A percentile compares a stretch with the other conserved stretches of the same genome.
These are phyloP conservation scores for Prionailurus viverrinus DNA, from an alignment of 2,113 vertebrate genomes.

Conservation along the genomic window DNA sequence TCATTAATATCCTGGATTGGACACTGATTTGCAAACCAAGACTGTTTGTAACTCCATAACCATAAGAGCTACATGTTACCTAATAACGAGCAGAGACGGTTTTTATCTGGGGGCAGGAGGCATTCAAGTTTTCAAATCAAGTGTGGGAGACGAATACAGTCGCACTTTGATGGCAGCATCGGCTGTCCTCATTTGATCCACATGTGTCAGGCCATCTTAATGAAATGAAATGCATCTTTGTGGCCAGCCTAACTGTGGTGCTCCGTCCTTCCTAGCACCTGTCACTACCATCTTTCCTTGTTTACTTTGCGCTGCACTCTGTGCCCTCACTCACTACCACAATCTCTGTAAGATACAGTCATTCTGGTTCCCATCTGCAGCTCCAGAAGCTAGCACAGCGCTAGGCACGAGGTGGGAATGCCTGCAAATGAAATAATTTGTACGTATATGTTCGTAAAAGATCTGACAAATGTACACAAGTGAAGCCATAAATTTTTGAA, in stretches of 20 bases:
- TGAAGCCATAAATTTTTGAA: neutral
- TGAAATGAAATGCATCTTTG: neutral
- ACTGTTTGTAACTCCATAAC: neutral
- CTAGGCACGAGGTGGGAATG: neutral
- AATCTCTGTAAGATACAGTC: neutral
- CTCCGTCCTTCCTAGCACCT: too few relatives aligned
- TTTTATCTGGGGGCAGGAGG: neutral
- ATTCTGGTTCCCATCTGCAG: neutral
- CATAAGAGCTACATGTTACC: neutral
- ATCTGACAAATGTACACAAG: neutral
- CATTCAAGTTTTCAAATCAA: neutral
- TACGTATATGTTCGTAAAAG: constrained; percentile 5
- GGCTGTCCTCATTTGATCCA: constrained; percentile 16
- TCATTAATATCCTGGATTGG: neutral
- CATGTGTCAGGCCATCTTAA: neutral
- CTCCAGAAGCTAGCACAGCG: neutral
- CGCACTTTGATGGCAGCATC: neutral
- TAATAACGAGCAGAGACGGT: constrained; percentile 14
- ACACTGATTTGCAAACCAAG: constrained; percentile 45
- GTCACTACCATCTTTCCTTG: neutral
- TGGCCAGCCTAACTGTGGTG: neutral
- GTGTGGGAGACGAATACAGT: neutral
- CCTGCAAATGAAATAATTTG: constrained; percentile 12
- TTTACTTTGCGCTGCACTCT: neutral
- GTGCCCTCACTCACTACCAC: neutral